These are phyloP conservation scores for Colaptes auratus DNA, from an alignment of 2,113 vertebrate genomes.

Conservation along the genomic window DNA sequence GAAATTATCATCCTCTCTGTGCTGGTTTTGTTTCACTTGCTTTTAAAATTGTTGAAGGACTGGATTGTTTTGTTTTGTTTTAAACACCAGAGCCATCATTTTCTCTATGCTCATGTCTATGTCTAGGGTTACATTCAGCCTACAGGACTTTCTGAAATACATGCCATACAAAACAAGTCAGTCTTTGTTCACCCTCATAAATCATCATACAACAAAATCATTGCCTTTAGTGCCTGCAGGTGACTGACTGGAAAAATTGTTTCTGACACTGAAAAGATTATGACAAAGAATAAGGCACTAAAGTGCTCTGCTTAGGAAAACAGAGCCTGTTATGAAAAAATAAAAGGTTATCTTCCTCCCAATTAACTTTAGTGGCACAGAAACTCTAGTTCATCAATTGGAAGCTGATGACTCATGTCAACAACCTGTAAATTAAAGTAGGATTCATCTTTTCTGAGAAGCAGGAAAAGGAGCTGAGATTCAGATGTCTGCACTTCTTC, in stretches of 20 bases:
- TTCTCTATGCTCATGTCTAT: background rate
- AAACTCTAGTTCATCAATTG: background rate
- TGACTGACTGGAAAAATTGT: background rate
- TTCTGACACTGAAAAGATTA: background rate
- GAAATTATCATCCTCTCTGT: background rate
- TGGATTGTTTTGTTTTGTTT: background rate
- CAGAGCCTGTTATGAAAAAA: background rate
- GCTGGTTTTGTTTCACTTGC: background rate
- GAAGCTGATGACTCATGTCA: background rate
- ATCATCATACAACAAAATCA: background rate
- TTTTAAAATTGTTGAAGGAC: background rate
- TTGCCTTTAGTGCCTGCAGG: background rate
- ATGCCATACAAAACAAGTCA: background rate
- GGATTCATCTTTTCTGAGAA: background rate
- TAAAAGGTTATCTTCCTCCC: background rate
- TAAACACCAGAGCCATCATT: background rate
- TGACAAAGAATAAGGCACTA: background rate
- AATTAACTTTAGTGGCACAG: background rate
- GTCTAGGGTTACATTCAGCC: background rate
- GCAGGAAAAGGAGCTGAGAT: background rate
- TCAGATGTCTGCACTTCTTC: background rate
- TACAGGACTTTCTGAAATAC: constrained; percentile 1
- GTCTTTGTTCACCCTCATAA: background rate
- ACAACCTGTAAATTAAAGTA: background rate
- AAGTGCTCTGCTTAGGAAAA: constrained; percentile 12